These are phyloP conservation scores for Schizothorax lantsangensis DNA, from an alignment of 2,797 vertebrate species.

Conservation along the genomic window DNA sequence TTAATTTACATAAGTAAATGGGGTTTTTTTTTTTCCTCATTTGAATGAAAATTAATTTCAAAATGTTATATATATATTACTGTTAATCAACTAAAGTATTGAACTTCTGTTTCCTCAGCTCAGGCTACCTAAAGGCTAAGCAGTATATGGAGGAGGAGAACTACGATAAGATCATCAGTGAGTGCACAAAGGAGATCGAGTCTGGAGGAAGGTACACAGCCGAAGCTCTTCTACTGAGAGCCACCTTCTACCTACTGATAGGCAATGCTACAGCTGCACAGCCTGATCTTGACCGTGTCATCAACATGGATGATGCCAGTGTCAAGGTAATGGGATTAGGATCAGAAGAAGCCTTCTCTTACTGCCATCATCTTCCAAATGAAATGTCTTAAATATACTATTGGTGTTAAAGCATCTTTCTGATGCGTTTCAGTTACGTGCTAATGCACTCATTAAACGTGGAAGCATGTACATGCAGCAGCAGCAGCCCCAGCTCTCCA, in stretches of 20 bases:
- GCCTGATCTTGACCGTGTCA: constrained; percentile 94
- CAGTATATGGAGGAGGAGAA: constrained; percentile 99
- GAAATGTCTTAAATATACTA: background rate
- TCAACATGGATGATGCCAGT: constrained; percentile 91
- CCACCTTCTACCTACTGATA: constrained; percentile 98
- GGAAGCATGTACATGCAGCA: constrained; percentile 99
- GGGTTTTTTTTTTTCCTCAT: background rate
- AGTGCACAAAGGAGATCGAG: constrained; percentile 98
- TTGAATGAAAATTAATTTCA: no score
- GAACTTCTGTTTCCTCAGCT: constrained; percentile 74
- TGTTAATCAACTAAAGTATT: background rate
- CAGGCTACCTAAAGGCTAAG: constrained; percentile 96
- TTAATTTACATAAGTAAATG: background rate
- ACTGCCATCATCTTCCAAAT: background rate
- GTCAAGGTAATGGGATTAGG: constrained; percentile 85
- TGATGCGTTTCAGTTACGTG: constrained; percentile 81
- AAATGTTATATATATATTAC: background rate
- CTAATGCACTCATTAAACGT: constrained; percentile 96
- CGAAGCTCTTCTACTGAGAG: constrained; percentile 93
- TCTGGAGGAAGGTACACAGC: constrained; percentile 89
- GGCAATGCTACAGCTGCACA: constrained; percentile 93
- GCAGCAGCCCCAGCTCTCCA: constrained; percentile 91
- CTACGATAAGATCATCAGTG: constrained; percentile 99
- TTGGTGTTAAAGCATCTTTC: background rate
- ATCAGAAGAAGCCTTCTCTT: no score